Percentiles rank a stretch among this genome's conserved stretches.
Evolutionary conservation across 2,797 vertebrate species (phyloP).

Genomic region (Coccyzus lansbergi): DNA sequence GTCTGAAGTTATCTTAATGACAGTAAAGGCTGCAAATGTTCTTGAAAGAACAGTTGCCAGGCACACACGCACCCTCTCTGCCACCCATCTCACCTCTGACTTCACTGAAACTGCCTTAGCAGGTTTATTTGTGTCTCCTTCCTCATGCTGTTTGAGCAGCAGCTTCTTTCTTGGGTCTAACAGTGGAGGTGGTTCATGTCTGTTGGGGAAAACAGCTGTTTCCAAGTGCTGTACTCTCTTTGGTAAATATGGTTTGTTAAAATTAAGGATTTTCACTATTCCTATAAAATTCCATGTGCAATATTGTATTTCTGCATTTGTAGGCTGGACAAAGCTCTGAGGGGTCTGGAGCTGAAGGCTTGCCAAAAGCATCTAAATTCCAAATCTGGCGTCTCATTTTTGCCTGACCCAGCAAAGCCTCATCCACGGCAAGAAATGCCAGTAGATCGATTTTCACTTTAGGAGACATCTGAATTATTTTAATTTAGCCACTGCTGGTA

Average conservation of each 20-base stretch:
- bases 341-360: conserved; percentile 19
- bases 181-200: background rate
- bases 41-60: background rate
- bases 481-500: background rate
- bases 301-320: conserved; percentile 1
- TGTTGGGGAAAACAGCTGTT: background rate
- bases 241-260: background rate
- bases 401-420: background rate
- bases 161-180: background rate
- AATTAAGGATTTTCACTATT: background rate
- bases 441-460: background rate
- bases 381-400: background rate
- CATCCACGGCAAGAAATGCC: background rate
- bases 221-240: background rate
- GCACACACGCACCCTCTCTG: fast-evolving
- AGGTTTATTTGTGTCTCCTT: background rate
- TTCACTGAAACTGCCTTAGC: fast-evolving
- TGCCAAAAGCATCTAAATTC: background rate
- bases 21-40: background rate
- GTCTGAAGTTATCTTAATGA: background rate
- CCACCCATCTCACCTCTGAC: background rate
- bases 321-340: conserved; percentile 1
- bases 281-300: background rate
- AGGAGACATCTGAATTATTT: conserved; percentile 1
- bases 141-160: background rate